Base-by-base conservation (phyloP, 1,140 invertebrate species). In the Scaptomyza montana region DNA sequence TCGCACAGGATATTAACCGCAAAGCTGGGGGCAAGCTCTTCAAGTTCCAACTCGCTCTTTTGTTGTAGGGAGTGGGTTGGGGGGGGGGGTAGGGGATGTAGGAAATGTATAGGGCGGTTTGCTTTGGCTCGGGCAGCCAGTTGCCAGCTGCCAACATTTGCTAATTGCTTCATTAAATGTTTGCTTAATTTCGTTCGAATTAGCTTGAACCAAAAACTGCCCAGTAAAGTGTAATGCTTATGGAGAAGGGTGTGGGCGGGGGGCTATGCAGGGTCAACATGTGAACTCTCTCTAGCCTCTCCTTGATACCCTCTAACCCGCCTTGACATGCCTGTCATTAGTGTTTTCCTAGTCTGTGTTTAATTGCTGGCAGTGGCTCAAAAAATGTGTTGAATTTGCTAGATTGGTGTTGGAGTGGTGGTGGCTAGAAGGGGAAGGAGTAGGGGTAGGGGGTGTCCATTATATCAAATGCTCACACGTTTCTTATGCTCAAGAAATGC, bases 81-180 rank as follows among this genome's bases (percentile, higher is more conserved):
- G 9, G 39, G 0, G 12, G 10, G 12, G 39, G 3, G 16, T 13
- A 13, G n/a, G 19, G 50, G 2, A 25, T 25, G 21, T 25, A 16
- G 21, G 21, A 2, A 2, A 25, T 25, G 2, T 25, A 4, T 25
- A 25, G 21, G 21, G 21, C 21, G 16, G 16, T 16, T 47, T n/a
- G 19, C 5, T 46, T 30, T 16, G 13, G 16, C 19, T 41, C 69
- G 45, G 39, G 60, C 49, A 3, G 21, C 21, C 66, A 65, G 69
- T 74, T 25, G 21, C 21, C 66, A 65, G 69, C 77, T 76, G 72
- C 50, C 64, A 64, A 68, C 61, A 74, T 84, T 84, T 80, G 79
- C 77, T 89, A 89, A 89, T 89, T 89, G 79, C 79, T 89, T 89
- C 84, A 89, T 89, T 89, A 89, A 89, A 89, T 89, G 84, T 84